These are phyloP conservation scores for Sciurus vulgaris DNA, from an alignment of 2,797 vertebrate genomes.

Conservation along the genomic window DNA sequence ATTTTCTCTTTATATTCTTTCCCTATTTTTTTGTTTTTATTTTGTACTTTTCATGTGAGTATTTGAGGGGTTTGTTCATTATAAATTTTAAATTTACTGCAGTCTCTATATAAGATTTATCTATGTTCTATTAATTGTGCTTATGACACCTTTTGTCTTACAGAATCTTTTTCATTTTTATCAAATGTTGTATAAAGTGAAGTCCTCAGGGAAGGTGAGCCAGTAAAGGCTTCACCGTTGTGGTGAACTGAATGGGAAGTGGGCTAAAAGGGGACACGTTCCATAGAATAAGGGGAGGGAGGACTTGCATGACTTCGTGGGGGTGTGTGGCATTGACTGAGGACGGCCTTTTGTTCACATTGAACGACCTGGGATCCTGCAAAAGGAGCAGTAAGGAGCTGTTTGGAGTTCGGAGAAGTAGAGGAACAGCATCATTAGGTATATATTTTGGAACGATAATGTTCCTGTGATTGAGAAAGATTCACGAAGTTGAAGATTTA, in stretches of 20 bases:
- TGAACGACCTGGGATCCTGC: not conserved
- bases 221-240: not conserved
- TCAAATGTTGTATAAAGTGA: not conserved
- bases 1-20: not conserved
- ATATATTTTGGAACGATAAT: not conserved
- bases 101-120: not conserved
- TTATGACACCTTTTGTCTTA: not conserved
- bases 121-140: not conserved
- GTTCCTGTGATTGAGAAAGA: not conserved
- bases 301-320: not conserved
- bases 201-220: not conserved
- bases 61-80: not conserved
- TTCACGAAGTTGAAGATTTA: not conserved
- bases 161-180: not conserved
- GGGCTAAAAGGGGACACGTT: not conserved
- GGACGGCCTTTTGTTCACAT: fast-evolving
- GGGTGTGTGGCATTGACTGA: too few relatives aligned
- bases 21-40: not conserved
- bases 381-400: not conserved
- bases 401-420: not conserved
- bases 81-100: not conserved
- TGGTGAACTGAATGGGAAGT: not conserved
- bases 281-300: not conserved
- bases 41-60: not conserved
- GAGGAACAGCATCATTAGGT: not conserved